phyloP scores from a whole-genome alignment of 2,888 invertebrate genomes.

The Acanthosepion lycidas region DNA sequence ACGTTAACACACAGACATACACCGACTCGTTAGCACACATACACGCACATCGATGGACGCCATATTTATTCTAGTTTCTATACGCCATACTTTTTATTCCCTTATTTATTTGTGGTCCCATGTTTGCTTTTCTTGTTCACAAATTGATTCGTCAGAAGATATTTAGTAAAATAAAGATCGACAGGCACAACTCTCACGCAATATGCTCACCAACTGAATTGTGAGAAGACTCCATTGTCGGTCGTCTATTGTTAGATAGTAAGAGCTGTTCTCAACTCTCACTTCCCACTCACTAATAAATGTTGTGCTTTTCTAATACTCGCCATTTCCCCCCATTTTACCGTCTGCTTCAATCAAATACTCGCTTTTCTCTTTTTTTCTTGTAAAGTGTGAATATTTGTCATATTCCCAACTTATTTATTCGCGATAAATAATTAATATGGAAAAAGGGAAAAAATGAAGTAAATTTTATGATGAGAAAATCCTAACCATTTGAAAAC shows the following conservation, averaged over 20 bases:
- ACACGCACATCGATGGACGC: background rate
- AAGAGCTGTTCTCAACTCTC: background rate
- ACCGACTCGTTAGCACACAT: background rate
- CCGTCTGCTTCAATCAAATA: no score
- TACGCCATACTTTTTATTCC: background rate
- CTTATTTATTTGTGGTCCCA: background rate
- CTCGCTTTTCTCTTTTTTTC: background rate
- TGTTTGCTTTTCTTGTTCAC: background rate
- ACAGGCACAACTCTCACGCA: background rate
- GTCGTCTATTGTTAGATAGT: background rate
- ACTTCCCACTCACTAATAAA: background rate
- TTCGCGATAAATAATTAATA: no score
- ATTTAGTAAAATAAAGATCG: background rate
- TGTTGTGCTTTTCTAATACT: no score
- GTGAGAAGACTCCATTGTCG: background rate
- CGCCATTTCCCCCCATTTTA: no score
- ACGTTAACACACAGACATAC: background rate
- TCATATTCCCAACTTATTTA: no score
- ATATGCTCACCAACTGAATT: background rate
- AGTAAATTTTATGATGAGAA: no score
- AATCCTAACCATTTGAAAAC: no score
- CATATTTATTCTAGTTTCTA: background rate
- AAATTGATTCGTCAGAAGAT: background rate
- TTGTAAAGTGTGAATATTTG: no score
- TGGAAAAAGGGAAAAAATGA: no score